phyloP scores from a whole-genome alignment of 2,888 invertebrate species.

The Amphipyra berbera region DNA sequence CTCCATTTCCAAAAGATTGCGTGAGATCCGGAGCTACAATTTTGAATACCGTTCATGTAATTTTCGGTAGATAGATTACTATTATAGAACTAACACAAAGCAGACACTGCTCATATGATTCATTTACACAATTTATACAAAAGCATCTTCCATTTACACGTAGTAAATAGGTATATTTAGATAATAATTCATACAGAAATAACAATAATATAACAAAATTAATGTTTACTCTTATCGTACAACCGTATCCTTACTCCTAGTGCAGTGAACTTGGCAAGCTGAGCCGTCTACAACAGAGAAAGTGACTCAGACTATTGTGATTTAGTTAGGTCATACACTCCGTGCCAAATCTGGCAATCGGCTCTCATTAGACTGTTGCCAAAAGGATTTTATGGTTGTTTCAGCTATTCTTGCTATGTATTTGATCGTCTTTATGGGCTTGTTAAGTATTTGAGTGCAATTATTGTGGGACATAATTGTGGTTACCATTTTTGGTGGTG shows the following conservation, averaged over 20 bases:
- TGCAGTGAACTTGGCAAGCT: slow-evolving; percentile 80
- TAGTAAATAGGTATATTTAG: no score
- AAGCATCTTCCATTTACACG: no score
- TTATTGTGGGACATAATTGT: slow-evolving; percentile 3
- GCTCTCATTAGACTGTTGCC: slow-evolving; percentile 27
- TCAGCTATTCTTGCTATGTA: slow-evolving; percentile 16
- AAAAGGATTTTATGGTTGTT: slow-evolving; percentile 30
- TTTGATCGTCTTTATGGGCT: slow-evolving; percentile 26
- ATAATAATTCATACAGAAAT: no score
- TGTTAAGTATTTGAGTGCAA: slow-evolving; percentile 9
- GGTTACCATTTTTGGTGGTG: slow-evolving; percentile 4
- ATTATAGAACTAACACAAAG: no score
- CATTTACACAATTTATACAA: no score
- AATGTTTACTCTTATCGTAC: slow-evolving; percentile 29
- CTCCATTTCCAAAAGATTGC: no score
- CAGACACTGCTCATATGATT: no score
- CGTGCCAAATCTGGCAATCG: slow-evolving; percentile 58
- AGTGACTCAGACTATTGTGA: slow-evolving; percentile 69
- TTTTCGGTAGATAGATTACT: no score
- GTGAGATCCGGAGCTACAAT: no score
- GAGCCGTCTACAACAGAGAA: slow-evolving; percentile 61
- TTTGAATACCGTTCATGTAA: no score
- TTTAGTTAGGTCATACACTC: slow-evolving; percentile 51
- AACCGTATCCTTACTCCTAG: slow-evolving; percentile 49
- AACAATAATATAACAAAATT: slow-evolving; percentile 2